Base-by-base conservation (phyloP, 2,113 vertebrate genomes). In the Mirza zaza region DNA sequence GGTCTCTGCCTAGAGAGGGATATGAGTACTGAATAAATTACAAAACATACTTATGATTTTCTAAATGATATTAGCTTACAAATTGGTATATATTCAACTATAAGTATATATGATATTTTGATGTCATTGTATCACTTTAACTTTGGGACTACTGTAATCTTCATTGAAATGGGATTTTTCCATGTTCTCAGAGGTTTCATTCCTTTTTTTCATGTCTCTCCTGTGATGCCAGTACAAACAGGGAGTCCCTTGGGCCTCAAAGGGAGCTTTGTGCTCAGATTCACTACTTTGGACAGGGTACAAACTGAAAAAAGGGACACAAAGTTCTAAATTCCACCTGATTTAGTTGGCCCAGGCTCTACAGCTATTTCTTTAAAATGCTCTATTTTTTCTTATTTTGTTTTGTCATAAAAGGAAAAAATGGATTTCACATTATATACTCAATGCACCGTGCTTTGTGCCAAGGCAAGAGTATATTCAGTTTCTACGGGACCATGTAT, bases 241-340 rank as follows among this genome's bases (percentile, higher is more conserved):
- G 84, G 97, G 96, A 89, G 94, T 96, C 92, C 92, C 97, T 80
- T 81, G 92, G 87, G 55, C 87, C 94, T 97, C 96, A 98, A 92
- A 97, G 73, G 76, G 96, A 95, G 84, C 77, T 97, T 94, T 98
- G 94, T 98, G 90, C 87, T 96, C 76, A 82, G 70, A 70, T 85
- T 97, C 48, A n/a, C 88, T 88, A 36, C 71, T 76, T 79, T 92
- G 97, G 87, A 95, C 61, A 63, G 6, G 39, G 61, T 95, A 95
- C 93, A 90, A 95, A 93, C 65, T 68, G 52, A 36, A 94, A 52
- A 86, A 86, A 76, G 45, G 68, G 90, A 91, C 87, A 96, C 5
- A 14, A 77, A 96, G 96, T 97, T 94, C 87, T 91, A 88, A 83
- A 94, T 93, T 96, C 95, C 96, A 98, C 98, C 97, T 98, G 97